Evolutionary conservation across 2,113 vertebrate genomes (phyloP), one percentile per base, ranked within the genome.

Genomic region (Lagopus muta): DNA sequence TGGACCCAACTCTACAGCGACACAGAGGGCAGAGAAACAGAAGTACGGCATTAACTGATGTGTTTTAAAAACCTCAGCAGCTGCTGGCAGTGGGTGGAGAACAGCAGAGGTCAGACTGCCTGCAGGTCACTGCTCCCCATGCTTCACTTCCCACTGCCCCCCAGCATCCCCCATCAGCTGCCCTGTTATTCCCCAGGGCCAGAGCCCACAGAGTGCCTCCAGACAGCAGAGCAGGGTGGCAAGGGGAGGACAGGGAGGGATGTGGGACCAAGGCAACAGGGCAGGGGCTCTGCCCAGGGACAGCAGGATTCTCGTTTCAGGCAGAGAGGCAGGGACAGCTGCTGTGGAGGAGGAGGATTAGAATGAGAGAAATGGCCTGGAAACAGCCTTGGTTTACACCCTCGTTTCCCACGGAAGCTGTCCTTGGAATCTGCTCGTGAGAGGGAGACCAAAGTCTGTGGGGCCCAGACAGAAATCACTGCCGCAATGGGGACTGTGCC

Each of bases 271-370:
- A 52, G 42, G 36, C 45, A 24, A 24, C 8, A 8, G 57, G 55
- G 38, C 45, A 36, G 20, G 57, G 69, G 43, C 50, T 69, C 70
- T 38, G 70, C 87, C 1, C 17, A 78, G 54, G 61, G 38, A 13
- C 1, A 17, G 82, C 47, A 1, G 5, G 22, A 28, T 64, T 25
- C 52, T 32, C 20, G 38, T 11, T 77, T 20, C 61, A 73, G 50
- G 83, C 45, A 9, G 61, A 87, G 62, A 60, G 60, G 52, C 88
- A 93, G 88, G 64, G 88, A 57, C 92, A 84, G 93, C 77, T 94
- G 92, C 81, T 89, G 81, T 69, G 92, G 86, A 94, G 83, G 92
- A 93, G 73, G 75, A 81, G 70, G 93, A 75, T 91, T 48, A 71
- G 1, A 1, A 27, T n/a, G 55, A 61, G 72, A 76, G 38, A 76